Base-by-base conservation (phyloP, 2,797 vertebrate genomes). In the Gorsachius magnificus region DNA sequence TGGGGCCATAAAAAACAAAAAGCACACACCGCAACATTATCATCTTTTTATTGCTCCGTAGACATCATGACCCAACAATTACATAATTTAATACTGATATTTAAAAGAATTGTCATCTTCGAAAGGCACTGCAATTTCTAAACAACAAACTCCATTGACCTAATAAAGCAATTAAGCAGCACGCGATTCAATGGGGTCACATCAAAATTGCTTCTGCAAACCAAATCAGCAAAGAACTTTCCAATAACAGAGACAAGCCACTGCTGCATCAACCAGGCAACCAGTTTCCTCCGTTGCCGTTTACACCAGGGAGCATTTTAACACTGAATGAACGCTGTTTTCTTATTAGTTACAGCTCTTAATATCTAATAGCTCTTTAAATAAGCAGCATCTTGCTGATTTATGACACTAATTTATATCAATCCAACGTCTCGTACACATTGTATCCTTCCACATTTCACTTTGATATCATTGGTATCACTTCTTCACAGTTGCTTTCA, bases 121-220 rank as follows among this genome's bases (percentile, higher is more conserved):
- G 6, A 86, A 93, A 92, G 54, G 29, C 74, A 63, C 20, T 17
- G 51, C 19, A 45, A 16, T 82, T 89, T 90, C 82, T 88, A 74
- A 89, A 86, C 22, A 88, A 89, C 80, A 81, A 96, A 87, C 46
- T 78, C 43, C 38, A 72, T 5, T 76, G 86, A 85, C 63, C 81
- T 93, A 92, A 87, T 71, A 91, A 94, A 78, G 71, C 61, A 96
- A 90, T 87, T 84, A 90, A 89, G 64, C 58, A 60, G 61, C 65
- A 85, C 11, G 56, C 17, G 69, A 65, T 77, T 90, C 84, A 95
- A 8, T 11, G 24, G 19, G n/a, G 63, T 60, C 64, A 81, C 43
- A 31, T 43, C 56, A 74, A 87, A 92, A 96, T 71, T 43, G n/a
- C 28, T 94, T 70, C 38, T 58, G 36, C 71, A 90, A 94, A 91